These are phyloP conservation scores for Neoscelio sp. DNA, from an alignment of 2,888 invertebrate genomes.

Conservation along the genomic window DNA sequence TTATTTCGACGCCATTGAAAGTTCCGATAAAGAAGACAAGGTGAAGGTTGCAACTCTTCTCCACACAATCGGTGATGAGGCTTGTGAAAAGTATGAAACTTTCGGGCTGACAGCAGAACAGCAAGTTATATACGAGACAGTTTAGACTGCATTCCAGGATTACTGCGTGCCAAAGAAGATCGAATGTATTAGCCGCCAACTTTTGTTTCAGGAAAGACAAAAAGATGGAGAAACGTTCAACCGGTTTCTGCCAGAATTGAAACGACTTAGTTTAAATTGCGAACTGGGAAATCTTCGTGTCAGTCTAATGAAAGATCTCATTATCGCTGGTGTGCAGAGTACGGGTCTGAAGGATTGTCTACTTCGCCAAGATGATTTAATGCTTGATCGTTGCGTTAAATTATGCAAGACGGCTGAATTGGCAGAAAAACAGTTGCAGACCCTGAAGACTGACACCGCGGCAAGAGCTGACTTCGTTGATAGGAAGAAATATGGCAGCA, in stretches of 20 bases:
- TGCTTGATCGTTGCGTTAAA: constrained; percentile 52
- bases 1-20: constrained; percentile 68
- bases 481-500: constrained; percentile 1
- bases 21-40: constrained; percentile 53
- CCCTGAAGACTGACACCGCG: constrained; percentile 18
- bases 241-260: constrained; percentile 66
- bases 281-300: constrained; percentile 65
- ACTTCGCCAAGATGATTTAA: constrained; percentile 65
- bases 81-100: constrained; percentile 68
- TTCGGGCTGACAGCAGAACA: constrained; percentile 65
- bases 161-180: constrained; percentile 49
- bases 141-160: constrained; percentile 61
- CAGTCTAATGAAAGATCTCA: constrained; percentile 68
- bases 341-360: constrained; percentile 64
- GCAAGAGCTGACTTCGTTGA: constrained; percentile 7
- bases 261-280: constrained; percentile 65
- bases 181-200: constrained; percentile 66
- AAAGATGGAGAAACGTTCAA: constrained; percentile 62
- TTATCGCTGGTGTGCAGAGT: constrained; percentile 65
- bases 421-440: constrained; percentile 54
- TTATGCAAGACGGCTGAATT: constrained; percentile 65
- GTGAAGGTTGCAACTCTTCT: constrained; percentile 68
- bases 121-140: constrained; percentile 51
- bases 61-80: constrained; percentile 69
- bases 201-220: constrained; percentile 58